Conservation (phyloP, 2,113 vertebrate genomes). For the Dicaeum eximium region DNA sequence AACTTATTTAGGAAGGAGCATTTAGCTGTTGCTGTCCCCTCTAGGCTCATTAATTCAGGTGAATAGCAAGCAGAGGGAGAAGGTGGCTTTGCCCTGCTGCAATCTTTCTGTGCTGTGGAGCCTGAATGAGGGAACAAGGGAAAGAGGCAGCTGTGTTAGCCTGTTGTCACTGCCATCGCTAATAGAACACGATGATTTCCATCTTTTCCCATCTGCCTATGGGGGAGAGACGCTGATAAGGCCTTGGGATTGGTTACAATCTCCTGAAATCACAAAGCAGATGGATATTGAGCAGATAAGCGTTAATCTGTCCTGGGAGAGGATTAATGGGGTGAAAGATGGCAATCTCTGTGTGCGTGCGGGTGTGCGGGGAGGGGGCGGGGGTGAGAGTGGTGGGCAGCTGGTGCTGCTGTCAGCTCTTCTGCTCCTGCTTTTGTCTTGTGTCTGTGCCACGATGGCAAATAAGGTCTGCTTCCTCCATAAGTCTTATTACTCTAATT, state of each 20-base stretch:
- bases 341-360: constrained; percentile 35
- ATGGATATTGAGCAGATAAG: constrained; percentile 76
- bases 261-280: constrained; percentile 71
- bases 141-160: constrained; percentile 46
- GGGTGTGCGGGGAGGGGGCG: background rate
- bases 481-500: constrained; percentile 3
- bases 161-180: constrained; percentile 26
- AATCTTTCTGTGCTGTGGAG: background rate
- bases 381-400: constrained; percentile 54
- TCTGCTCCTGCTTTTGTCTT: constrained; percentile 45
- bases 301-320: constrained; percentile 73
- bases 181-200: constrained; percentile 58
- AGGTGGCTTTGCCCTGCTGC: background rate
- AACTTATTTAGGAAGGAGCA: background rate
- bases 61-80: background rate
- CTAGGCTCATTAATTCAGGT: background rate
- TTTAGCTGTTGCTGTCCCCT: background rate
- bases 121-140: background rate
- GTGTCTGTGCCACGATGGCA: background rate
- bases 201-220: constrained; percentile 60
- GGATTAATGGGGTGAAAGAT: constrained; percentile 75
- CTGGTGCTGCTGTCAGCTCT: constrained; percentile 56
- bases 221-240: constrained; percentile 32
- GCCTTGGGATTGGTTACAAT: constrained; percentile 70
- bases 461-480: background rate